phyloP scores from a whole-genome alignment of 2,888 invertebrate species.

The Lissocephala sabroskyi region DNA sequence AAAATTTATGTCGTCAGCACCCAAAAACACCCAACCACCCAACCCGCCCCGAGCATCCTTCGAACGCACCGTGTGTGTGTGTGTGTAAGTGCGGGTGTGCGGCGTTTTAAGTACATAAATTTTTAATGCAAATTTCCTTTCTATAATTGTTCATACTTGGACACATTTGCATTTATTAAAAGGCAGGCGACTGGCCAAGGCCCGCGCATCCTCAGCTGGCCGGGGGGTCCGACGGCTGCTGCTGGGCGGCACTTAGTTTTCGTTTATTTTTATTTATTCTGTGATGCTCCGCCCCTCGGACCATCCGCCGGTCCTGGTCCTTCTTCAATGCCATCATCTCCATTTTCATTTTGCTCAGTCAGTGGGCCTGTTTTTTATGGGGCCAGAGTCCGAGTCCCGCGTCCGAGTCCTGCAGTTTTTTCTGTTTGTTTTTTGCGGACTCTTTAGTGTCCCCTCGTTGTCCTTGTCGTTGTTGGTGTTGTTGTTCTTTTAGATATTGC shows the following conservation, averaged over 20 bases:
- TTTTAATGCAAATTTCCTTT: constrained; percentile 62
- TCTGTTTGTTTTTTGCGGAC: constrained; percentile 2
- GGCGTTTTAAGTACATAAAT: constrained; percentile 48
- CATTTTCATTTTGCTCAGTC: not conserved
- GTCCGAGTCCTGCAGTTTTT: constrained; percentile 1
- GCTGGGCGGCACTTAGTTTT: constrained; percentile 43
- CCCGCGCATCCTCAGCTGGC: not conserved
- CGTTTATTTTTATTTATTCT: constrained; percentile 41
- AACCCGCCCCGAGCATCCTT: too few species aligned
- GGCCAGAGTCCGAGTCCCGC: not conserved
- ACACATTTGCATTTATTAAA: constrained; percentile 61
- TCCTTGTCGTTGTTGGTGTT: constrained; percentile 11
- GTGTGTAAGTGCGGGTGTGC: too few species aligned
- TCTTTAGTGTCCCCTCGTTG: not conserved
- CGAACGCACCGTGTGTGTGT: too few species aligned
- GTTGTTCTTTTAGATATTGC: constrained; percentile 37
- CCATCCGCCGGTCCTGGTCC: constrained; percentile 2
- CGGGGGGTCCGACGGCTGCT: constrained; percentile 6
- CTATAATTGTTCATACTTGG: constrained; percentile 61
- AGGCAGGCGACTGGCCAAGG: constrained; percentile 1
- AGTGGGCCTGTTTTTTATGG: not conserved
- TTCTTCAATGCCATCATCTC: not conserved
- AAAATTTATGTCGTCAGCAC: too few species aligned
- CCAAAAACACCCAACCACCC: too few species aligned
- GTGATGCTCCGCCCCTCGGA: not conserved